Conservation (phyloP, 2,113 vertebrate species). For the Sturnus vulgaris region DNA sequence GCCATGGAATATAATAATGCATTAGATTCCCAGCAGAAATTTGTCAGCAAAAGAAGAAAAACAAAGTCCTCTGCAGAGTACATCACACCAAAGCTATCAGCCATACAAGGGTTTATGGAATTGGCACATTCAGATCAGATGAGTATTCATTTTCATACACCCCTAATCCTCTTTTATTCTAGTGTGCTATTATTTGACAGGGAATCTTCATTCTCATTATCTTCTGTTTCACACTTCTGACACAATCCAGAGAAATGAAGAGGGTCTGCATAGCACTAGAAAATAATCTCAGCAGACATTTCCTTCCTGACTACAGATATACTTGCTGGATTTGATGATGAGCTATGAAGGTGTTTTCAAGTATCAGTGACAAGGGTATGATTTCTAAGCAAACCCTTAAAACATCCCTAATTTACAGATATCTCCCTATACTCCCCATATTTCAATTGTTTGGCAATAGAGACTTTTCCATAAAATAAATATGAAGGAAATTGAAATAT, state of each 20-base stretch:
- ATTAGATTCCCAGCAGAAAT: neutral
- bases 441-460: neutral
- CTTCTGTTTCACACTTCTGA: neutral
- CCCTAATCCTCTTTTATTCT: slow-evolving; percentile 5
- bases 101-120: neutral
- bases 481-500: neutral
- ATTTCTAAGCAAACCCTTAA: neutral
- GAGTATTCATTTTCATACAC: neutral
- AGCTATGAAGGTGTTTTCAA: neutral
- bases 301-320: neutral
- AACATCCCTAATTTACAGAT: neutral
- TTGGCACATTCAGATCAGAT: neutral
- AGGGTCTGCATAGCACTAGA: neutral
- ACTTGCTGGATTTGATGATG: neutral
- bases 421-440: neutral
- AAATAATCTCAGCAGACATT: neutral
- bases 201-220: neutral
- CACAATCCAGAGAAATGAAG: neutral
- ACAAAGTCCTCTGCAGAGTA: neutral
- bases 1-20: neutral
- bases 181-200: neutral
- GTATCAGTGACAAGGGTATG: neutral
- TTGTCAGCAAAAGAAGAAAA: neutral
- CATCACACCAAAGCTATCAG: neutral
- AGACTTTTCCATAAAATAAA: neutral